Conservation (phyloP, 1,140 invertebrate species). For the Chlorops oryzae region DNA sequence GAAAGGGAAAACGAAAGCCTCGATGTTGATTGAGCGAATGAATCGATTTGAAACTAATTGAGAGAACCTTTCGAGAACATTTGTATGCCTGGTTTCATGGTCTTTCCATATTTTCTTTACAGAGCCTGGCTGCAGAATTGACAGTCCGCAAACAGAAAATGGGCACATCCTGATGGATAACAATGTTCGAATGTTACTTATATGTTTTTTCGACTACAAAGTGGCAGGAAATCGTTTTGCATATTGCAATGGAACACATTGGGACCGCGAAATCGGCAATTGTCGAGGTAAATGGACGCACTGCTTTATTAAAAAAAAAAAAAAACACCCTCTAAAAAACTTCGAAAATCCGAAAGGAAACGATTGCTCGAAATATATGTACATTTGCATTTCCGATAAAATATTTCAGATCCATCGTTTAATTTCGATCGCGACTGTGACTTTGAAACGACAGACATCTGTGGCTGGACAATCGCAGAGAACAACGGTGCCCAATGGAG, state of each 20-base stretch:
- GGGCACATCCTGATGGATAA: conserved; percentile 7
- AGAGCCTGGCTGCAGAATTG: conserved; percentile 21
- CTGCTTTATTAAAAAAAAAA: no score
- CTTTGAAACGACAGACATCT: conserved; percentile 34
- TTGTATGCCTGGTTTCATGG: background rate
- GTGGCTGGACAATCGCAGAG: conserved; percentile 29
- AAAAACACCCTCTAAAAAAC: no score
- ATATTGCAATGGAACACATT: conserved; percentile 31
- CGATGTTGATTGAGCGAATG: background rate
- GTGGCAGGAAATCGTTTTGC: conserved; percentile 23
- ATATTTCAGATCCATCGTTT: no score
- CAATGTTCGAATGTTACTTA: conserved; percentile 10
- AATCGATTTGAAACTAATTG: background rate
- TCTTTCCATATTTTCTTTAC: conserved; percentile 6
- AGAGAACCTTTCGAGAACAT: background rate
- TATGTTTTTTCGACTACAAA: conserved; percentile 27
- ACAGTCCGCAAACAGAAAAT: conserved; percentile 3
- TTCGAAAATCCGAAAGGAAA: no score
- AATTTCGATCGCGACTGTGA: conserved; percentile 26
- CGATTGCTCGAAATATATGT: no score
- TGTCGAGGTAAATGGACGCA: conserved; percentile 20
- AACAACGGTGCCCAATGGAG: conserved; percentile 20
- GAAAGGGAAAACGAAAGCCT: background rate
- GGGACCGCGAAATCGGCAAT: conserved; percentile 33
- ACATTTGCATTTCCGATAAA: no score